A percentile compares a stretch with the other conserved stretches of the same genome.
These are phyloP conservation scores for Acrocyrtus sp. DNA, from an alignment of 2,888 invertebrate species.

Conservation along the genomic window DNA sequence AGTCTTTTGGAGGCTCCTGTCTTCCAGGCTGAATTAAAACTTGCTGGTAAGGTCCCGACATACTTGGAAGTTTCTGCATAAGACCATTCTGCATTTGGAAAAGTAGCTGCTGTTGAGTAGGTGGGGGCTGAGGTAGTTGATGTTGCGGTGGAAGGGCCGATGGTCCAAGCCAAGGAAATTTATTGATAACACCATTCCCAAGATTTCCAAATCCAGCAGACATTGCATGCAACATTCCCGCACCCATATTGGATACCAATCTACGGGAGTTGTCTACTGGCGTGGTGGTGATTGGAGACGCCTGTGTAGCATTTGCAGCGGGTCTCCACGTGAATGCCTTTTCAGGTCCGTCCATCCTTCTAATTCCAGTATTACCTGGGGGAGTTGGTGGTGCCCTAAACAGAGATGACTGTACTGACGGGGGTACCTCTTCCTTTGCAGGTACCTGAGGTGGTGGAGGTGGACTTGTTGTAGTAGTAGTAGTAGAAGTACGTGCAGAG, in stretches of 20 bases:
- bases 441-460: conserved; percentile 25
- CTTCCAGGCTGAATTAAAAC: conserved; percentile 15
- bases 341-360: conserved; percentile 35
- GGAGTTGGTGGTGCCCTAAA: conserved; percentile 26
- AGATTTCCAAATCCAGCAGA: conserved; percentile 52
- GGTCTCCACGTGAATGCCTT: conserved; percentile 61
- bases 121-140: conserved; percentile 25
- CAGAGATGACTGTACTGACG: conserved; percentile 29
- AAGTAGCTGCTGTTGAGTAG: conserved; percentile 50
- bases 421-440: background rate
- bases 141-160: conserved; percentile 29
- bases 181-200: conserved; percentile 21
- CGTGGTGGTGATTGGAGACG: conserved; percentile 22
- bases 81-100: conserved; percentile 40
- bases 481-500: conserved; percentile 3
- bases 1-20: too few relatives aligned
- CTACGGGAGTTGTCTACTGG: conserved; percentile 19
- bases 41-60: conserved; percentile 39
- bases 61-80: conserved; percentile 23
- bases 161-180: conserved; percentile 33
- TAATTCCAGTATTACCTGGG: conserved; percentile 17
- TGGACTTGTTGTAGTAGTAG: conserved; percentile 23
- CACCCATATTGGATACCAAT: conserved; percentile 49
- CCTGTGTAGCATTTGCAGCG: conserved; percentile 22
- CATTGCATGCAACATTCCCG: conserved; percentile 61